Percentiles rank a stretch among this genome's conserved stretches.
Evolutionary conservation across 30 jellyfish, hydroid and myxozoan species (phyloP).

Genomic region (Nemopilema nomurai): DNA sequence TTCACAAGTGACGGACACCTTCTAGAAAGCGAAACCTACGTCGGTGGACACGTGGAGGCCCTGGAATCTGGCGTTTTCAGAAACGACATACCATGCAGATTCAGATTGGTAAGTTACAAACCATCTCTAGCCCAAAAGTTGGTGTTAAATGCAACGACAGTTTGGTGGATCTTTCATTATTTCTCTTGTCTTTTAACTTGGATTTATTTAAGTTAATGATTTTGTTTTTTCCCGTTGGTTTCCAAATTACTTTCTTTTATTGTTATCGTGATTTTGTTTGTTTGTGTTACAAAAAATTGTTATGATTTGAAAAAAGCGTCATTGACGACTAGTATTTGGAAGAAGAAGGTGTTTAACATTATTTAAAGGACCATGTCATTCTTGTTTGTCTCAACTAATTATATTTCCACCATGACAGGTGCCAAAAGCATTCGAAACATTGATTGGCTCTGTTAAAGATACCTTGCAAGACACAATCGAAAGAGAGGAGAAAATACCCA

Average conservation of each 20-base stretch:
- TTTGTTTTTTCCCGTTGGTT: no score
- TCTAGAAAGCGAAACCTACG: slow-evolving; percentile 96
- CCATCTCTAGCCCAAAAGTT: neutral
- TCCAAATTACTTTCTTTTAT: no score
- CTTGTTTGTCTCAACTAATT: no score
- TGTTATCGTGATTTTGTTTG: no score
- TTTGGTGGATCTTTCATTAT: no score
- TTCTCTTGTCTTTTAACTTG: no score
- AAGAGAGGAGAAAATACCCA: slow-evolving; percentile 81
- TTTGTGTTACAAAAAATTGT: no score
- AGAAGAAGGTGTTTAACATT: no score
- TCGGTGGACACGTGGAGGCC: slow-evolving; percentile 99
- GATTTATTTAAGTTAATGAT: no score
- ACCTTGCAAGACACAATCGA: slow-evolving; percentile 86
- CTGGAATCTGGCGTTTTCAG: slow-evolving; percentile 96
- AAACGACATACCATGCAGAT: slow-evolving; percentile 89
- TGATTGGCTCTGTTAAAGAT: slow-evolving; percentile 65
- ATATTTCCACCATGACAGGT: slow-evolving; percentile 36
- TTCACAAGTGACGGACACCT: slow-evolving; percentile 91
- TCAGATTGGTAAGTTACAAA: slow-evolving; percentile 70
- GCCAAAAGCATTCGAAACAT: slow-evolving; percentile 85
- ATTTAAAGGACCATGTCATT: no score
- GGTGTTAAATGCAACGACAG: neutral
- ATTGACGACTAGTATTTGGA: no score
- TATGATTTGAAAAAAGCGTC: no score